Evolutionary conservation across 1,140 invertebrate species (phyloP), one percentile per base, ranked within the genome.

Genomic region (Drosophila setifemur): DNA sequence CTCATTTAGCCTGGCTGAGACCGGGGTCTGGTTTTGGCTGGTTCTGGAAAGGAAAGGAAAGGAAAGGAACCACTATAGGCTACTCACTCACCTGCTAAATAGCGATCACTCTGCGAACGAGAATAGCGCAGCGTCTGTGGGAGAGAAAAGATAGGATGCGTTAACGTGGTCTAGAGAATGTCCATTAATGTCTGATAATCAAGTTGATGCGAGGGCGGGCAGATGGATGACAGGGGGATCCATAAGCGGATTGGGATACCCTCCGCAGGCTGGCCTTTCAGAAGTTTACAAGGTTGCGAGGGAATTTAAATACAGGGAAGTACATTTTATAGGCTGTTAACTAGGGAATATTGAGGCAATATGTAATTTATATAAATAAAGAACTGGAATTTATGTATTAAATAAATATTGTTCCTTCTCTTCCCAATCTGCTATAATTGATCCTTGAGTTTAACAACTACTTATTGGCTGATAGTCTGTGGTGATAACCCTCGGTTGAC

Each of bases 31-130:
- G 44, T 37, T 67, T 25, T 44, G 37, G 67, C 43, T 33, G 11
- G 11, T 33, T 5, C 26, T 43, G 57, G 61, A n/a, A n/a, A n/a
- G n/a, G n/a, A n/a, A n/a, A n/a, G n/a, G n/a, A n/a, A n/a, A n/a
- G n/a, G n/a, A n/a, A n/a, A n/a, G n/a, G n/a, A n/a, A n/a, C n/a
- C n/a, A n/a, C 68, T 35, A 66, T 79, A 48, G 55, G 54, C 25
- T 12, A 12, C 37, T 28, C 12, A 92, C 92, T 92, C 90, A 92
- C 91, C 91, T 90, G 91, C 90, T 85, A 92, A 91, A 89, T 92
- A 91, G 82, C 91, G 90, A 89, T 92, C 91, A 82, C 91, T 92
- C 89, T 92, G 92, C 28, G 91, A 92, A 75, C 91, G 90, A 72
- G 91, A 90, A 87, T 90, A 90, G 47, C 89, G 86, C 67, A 90